These are phyloP conservation scores for Potorous gilbertii DNA, from an alignment of 2,797 vertebrate genomes.

Conservation along the genomic window DNA sequence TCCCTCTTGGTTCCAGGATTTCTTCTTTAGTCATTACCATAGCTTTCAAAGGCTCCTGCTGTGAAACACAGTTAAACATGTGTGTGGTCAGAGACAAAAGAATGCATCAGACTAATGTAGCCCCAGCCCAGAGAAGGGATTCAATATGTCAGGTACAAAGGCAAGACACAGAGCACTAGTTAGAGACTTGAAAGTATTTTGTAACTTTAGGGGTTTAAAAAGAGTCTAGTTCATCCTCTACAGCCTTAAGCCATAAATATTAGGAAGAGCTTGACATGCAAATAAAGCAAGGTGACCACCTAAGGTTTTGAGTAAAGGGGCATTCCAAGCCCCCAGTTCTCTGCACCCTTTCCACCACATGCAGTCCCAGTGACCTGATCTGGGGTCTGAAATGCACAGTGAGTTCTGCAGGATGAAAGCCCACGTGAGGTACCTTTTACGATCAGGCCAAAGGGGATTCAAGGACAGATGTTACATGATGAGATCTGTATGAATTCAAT, in stretches of 20 bases:
- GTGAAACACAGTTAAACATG: conserved; percentile 66
- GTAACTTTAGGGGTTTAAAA: not conserved
- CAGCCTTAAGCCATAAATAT: conserved; percentile 39
- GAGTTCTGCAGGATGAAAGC: not conserved
- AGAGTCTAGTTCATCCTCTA: conserved; percentile 43
- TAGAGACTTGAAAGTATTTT: conserved; percentile 57
- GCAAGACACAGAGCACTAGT: conserved; percentile 43
- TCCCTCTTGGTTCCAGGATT: not conserved
- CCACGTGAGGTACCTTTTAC: too few relatives aligned
- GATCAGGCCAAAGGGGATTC: not conserved
- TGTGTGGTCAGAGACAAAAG: conserved; percentile 55
- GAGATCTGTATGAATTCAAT: not conserved
- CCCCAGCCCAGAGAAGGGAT: conserved; percentile 19
- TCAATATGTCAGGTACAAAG: conserved; percentile 51
- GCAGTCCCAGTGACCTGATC: not conserved
- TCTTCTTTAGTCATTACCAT: conserved; percentile 53
- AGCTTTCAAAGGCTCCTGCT: conserved; percentile 40
- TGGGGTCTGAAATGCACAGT: not conserved
- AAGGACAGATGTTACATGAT: not conserved
- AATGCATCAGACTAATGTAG: conserved; percentile 46
- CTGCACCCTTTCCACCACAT: not conserved
- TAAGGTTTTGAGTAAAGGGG: conserved; percentile 40
- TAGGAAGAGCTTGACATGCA: conserved; percentile 25
- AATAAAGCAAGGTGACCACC: not conserved
- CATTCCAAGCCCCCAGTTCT: conserved; percentile 9